These are phyloP conservation scores for Melanaphis sacchari DNA, from an alignment of 1,140 invertebrate genomes.

Conservation along the genomic window DNA sequence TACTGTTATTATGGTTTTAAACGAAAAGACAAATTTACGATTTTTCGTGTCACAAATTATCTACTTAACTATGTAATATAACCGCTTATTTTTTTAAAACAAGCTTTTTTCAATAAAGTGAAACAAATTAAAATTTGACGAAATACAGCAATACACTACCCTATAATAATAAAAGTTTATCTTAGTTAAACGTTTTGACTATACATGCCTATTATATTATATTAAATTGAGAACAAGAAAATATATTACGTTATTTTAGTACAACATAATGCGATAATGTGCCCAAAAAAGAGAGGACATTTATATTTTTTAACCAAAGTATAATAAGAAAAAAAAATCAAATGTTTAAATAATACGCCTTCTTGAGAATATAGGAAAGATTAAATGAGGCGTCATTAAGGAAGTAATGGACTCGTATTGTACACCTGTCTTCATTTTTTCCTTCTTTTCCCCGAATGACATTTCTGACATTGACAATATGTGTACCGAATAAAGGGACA, in stretches of 20 bases:
- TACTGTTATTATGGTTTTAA: background rate
- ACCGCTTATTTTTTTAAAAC: background rate
- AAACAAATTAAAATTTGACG: background rate
- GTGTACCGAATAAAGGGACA: background rate
- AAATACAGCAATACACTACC: background rate
- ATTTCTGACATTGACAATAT: conserved; percentile 27
- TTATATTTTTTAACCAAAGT: background rate
- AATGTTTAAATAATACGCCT: background rate
- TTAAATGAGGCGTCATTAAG: conserved; percentile 38
- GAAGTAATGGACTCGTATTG: conserved; percentile 30
- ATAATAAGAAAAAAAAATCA: background rate
- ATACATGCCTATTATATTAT: background rate
- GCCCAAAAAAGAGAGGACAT: background rate
- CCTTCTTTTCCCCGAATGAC: background rate
- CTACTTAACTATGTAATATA: background rate
- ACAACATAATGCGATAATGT: background rate
- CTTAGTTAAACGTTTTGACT: background rate
- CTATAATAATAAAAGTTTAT: background rate
- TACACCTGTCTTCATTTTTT: conserved; percentile 45
- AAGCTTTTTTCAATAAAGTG: background rate
- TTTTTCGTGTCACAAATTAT: background rate
- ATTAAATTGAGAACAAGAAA: background rate
- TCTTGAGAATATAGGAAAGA: background rate
- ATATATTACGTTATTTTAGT: background rate
- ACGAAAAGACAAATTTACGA: background rate